phyloP scores from a whole-genome alignment of 2,888 invertebrate genomes.

The Isotomurus palustris region DNA sequence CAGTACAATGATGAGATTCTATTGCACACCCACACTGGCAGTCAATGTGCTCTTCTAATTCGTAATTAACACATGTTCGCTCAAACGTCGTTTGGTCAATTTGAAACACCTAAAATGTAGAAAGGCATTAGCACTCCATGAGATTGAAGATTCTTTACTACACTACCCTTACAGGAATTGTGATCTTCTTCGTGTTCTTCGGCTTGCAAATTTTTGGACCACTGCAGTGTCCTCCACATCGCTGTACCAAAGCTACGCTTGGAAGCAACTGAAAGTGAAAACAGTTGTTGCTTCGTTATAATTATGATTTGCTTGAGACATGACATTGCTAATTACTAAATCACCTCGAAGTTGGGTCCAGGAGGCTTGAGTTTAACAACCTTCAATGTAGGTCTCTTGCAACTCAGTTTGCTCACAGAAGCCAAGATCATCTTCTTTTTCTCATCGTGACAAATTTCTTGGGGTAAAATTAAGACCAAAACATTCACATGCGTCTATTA shows the following conservation, averaged over 20 bases:
- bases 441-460: background rate
- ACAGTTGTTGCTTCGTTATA: no score
- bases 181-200: constrained; percentile 6
- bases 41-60: constrained; percentile 27
- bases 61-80: constrained; percentile 19
- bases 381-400: constrained; percentile 1
- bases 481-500: background rate
- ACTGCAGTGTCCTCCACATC: constrained; percentile 27
- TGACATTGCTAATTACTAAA: background rate
- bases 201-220: constrained; percentile 19
- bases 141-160: background rate
- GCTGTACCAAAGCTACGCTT: constrained; percentile 20
- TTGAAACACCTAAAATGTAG: constrained; percentile 3
- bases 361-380: constrained; percentile 14
- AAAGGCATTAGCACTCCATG: background rate
- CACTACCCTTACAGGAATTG: constrained; percentile 19
- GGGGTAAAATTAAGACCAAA: background rate
- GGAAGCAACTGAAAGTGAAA: constrained; percentile 19
- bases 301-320: constrained; percentile 1
- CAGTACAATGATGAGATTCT: constrained; percentile 20
- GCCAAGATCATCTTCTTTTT: constrained; percentile 5
- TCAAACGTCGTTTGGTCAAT: constrained; percentile 1
- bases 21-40: constrained; percentile 26
- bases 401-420: background rate
- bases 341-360: constrained; percentile 21